Percentiles rank a stretch among this genome's conserved stretches.
These are phyloP conservation scores for Leucosticte australis DNA, from an alignment of 2,113 vertebrate genomes.

Conservation along the genomic window DNA sequence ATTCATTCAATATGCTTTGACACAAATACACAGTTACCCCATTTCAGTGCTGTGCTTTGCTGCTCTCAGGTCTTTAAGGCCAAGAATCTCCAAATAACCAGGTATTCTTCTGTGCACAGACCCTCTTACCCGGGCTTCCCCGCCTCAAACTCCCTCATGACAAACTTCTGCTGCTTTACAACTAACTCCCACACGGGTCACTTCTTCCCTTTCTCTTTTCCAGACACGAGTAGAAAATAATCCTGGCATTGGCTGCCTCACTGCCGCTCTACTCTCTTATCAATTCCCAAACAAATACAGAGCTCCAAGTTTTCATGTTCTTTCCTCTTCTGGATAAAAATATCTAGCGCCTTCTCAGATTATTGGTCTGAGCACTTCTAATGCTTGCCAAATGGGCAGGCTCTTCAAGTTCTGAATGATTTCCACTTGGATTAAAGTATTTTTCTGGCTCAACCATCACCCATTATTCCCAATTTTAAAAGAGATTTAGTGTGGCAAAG, in stretches of 20 bases:
- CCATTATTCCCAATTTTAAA: conserved; percentile 12
- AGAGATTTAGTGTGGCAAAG: neutral
- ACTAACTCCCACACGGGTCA: neutral
- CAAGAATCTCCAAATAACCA: neutral
- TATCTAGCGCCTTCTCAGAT: neutral
- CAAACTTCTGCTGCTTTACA: neutral
- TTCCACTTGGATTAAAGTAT: neutral
- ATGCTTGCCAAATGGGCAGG: conserved; percentile 1
- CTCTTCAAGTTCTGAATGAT: conserved; percentile 4
- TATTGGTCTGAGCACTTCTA: neutral
- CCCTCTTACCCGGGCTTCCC: neutral
- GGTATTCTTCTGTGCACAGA: neutral
- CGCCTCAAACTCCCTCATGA: neutral
- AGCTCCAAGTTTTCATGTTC: neutral
- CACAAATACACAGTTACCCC: conserved; percentile 15
- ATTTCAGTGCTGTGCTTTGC: neutral
- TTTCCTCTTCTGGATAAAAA: neutral
- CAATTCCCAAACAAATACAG: neutral
- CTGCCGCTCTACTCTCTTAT: neutral
- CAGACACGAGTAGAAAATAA: neutral
- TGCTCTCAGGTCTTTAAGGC: neutral
- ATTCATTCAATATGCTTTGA: neutral
- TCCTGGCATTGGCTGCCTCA: neutral
- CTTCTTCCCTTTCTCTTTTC: neutral
- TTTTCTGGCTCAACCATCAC: neutral